Evolutionary conservation across 2,113 vertebrate genomes (phyloP), one percentile per base, ranked within the genome.

Genomic region (Planiliza haematocheilus): DNA sequence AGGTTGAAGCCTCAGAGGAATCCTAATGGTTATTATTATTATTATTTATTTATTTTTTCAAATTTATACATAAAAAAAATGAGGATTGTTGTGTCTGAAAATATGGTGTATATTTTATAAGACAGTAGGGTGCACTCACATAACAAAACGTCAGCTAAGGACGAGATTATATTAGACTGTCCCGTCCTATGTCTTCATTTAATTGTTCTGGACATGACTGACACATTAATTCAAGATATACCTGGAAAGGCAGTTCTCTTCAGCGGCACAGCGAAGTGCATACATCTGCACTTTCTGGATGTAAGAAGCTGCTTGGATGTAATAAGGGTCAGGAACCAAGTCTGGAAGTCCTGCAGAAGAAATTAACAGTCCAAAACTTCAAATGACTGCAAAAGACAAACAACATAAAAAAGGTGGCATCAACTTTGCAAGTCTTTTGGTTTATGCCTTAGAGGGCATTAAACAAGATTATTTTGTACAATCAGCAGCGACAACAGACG

Each of bases 191-290:
- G 24, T 30, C 24, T 30, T 30, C 24, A 30, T 5, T 30, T 30
- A 30, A 1, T 18, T n/a, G 10, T 12, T 48, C 18, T 37, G 36
- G 20, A 43, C 20, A 46, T 43, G 7, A 52, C 18, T 49, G 49
- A 37, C 41, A 42, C 12, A 3, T 37, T 20, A 39, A 50, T 21
- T n/a, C 4, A 1, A 7, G 39, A 6, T 6, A 16, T 24, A 95
- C 94, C 94, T 94, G 48, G 95, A 93, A 4, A 95, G 90, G 58
- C 94, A 95, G 82, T 94, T 94, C 43, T 95, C 95, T 38, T 95
- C 95, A 4, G 93, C 93, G 6, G 95, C 94, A 73, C 95, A 95
- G 57, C 91, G 86, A 17, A 95, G 88, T 7, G 94, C 89, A 9
- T 94, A 95, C 91, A 95, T 91, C 82, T 94, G 94, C 64, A 92